Evolutionary conservation across 2,888 invertebrate genomes (phyloP).

Genomic region (Augochlorella aurata): DNA sequence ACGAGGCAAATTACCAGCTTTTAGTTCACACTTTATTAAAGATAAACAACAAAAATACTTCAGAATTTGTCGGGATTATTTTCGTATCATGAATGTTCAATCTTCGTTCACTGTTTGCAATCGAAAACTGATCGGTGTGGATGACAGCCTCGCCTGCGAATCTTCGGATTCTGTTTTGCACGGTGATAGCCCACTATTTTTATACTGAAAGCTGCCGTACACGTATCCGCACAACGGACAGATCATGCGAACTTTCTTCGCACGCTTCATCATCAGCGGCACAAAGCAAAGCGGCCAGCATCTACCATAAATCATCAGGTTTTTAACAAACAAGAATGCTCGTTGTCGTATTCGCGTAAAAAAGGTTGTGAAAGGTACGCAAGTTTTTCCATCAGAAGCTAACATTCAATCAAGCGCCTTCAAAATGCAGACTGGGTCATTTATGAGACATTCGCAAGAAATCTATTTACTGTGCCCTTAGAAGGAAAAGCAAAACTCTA

Average conservation of each 20-base stretch:
- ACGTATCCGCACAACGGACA: slow-evolving; percentile 67
- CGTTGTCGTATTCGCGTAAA: background rate
- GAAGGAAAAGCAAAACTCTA: too few species aligned
- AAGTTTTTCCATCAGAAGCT: background rate
- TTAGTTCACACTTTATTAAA: background rate
- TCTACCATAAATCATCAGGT: slow-evolving; percentile 40
- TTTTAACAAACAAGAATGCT: background rate
- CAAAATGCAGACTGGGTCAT: background rate
- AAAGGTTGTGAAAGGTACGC: background rate
- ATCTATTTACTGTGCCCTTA: background rate
- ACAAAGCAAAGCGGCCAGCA: slow-evolving; percentile 69
- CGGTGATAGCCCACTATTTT: slow-evolving; percentile 41
- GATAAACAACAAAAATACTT: background rate
- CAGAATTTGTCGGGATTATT: background rate
- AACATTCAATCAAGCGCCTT: background rate
- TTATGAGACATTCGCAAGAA: background rate
- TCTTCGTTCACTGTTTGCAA: slow-evolving; percentile 18
- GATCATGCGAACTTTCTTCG: slow-evolving; percentile 65
- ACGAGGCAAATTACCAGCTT: background rate
- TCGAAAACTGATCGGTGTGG: slow-evolving; percentile 48
- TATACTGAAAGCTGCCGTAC: slow-evolving; percentile 62
- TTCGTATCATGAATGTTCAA: slow-evolving; percentile 11
- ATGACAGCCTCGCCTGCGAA: slow-evolving; percentile 43
- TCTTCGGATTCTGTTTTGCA: slow-evolving; percentile 50
- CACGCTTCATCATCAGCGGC: slow-evolving; percentile 69